Base-by-base conservation (phyloP, 2,113 vertebrate species). In the Pseudolaguvia tuberculata region DNA sequence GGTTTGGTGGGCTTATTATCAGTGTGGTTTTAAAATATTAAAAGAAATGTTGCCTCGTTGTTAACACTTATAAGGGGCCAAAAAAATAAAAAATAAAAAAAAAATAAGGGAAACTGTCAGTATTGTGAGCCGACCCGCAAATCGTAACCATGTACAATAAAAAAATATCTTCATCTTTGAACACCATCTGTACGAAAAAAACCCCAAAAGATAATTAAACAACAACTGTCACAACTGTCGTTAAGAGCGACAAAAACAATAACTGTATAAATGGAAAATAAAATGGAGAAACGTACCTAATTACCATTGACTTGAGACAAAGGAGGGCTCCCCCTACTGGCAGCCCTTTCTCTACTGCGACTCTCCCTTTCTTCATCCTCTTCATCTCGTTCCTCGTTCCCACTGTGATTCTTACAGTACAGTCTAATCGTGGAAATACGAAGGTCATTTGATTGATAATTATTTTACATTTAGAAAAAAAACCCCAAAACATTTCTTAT, bases 331-430 rank as follows among this genome's bases (percentile, higher is more conserved):
- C 90, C 89, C 79, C 89, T 87, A 25, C 90, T 88, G 63, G 91
- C 93, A 79, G 93, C 89, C 85, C 91, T 95, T 86, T 93, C 93
- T 88, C 93, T 93, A 82, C 94, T 97, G 90, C 94, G 95, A 86
- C 92, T 98, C 90, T 99, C 97, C 85, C 96, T 89, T 82, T 99
- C 97, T 83, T 99, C 97, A 59, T 99, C 97, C 86, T 99, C 97
- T 90, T 99, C 97, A 81, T 99, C 97, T 81, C 97, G 88, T 85
- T 99, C 95, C 83, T 99, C 96, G 21, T 99, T 99, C 75, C 96
- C 97, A 84, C 97, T 98, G 91, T 99, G 97, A 86, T 98, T 99
- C 94, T 99, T 98, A 92, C 97, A 99, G 86, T 99, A 99, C 2
- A 99, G 87, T 87, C 97, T 99, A 81, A 95, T 81, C 50, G 76